These are phyloP conservation scores for Crypturellus tataupa DNA, from an alignment of 2,797 vertebrate genomes.

Conservation along the genomic window DNA sequence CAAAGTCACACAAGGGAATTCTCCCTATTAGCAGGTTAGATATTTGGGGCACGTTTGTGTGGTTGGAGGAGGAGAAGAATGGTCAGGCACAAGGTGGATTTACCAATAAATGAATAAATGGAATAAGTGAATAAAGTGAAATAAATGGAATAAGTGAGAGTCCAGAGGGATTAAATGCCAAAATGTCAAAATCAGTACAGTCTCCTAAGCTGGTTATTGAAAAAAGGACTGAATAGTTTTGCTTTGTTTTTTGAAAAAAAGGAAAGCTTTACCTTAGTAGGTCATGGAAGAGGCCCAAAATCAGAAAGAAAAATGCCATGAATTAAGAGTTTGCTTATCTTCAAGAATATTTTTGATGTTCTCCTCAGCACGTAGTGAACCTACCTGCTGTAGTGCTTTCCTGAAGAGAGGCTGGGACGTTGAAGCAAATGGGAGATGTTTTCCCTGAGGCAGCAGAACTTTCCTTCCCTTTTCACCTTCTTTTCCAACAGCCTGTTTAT, in stretches of 20 bases:
- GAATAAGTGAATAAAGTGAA: not conserved
- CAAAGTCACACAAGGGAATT: not conserved
- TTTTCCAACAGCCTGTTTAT: slow-evolving; percentile 43
- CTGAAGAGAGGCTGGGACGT: not conserved
- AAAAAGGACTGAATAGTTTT: not conserved
- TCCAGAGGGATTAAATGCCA: not conserved
- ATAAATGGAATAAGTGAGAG: not conserved
- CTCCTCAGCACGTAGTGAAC: not conserved
- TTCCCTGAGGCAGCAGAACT: slow-evolving; percentile 31
- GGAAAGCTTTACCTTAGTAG: not conserved
- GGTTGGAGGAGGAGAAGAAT: not conserved
- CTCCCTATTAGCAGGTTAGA: not conserved
- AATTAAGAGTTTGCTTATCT: not conserved
- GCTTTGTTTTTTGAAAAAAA: too few species aligned
- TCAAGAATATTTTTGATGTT: not conserved
- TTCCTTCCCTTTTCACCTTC: slow-evolving; percentile 58
- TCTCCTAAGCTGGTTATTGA: not conserved
- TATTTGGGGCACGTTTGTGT: accelerated
- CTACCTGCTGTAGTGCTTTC: not conserved
- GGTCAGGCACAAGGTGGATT: not conserved
- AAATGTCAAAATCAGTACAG: not conserved
- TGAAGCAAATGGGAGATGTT: slow-evolving; percentile 12
- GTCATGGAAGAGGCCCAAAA: accelerated
- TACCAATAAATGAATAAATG: not conserved
- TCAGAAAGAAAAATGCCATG: not conserved